phyloP scores from a whole-genome alignment of 1,140 invertebrate species.

The Capitella teleta region DNA sequence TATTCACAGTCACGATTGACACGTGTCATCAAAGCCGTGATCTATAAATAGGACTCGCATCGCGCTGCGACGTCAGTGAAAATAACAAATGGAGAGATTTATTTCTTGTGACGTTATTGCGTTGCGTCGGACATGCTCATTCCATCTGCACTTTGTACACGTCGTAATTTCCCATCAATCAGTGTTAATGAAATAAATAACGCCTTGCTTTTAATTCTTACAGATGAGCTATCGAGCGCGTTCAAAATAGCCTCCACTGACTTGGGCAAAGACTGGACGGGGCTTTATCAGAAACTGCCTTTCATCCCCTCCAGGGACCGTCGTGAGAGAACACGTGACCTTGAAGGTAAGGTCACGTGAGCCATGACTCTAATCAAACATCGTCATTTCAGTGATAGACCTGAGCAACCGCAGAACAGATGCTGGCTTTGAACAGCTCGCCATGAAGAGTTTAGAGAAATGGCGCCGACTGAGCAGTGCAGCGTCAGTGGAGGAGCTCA shows the following conservation, averaged over 20 bases:
- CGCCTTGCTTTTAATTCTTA: too few relatives aligned
- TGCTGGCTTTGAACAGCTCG: slow-evolving; percentile 11
- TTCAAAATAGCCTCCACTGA: slow-evolving; percentile 16
- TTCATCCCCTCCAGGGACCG: slow-evolving; percentile 20
- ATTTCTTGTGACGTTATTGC: too few relatives aligned
- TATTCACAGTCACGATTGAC: too few relatives aligned
- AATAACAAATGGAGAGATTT: too few relatives aligned
- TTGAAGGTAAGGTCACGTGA: too few relatives aligned
- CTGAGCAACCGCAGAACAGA: slow-evolving; percentile 8
- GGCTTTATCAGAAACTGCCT: slow-evolving; percentile 20
- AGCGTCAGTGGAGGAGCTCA: slow-evolving; percentile 16
- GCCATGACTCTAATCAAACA: neutral
- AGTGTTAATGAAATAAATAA: too few relatives aligned
- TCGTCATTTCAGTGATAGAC: slow-evolving; percentile 13
- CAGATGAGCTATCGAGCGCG: slow-evolving; percentile 19
- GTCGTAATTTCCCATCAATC: too few relatives aligned
- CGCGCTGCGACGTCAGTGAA: too few relatives aligned
- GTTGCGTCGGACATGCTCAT: too few relatives aligned
- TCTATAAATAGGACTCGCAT: too few relatives aligned
- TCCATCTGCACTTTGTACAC: too few relatives aligned
- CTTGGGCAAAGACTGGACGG: slow-evolving; percentile 21
- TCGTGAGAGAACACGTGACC: slow-evolving; percentile 14
- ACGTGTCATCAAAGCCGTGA: too few relatives aligned
- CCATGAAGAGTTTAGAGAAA: slow-evolving; percentile 19
- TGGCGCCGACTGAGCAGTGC: slow-evolving; percentile 21